These are phyloP conservation scores for Diacarnus erythraeanus DNA, from an alignment of 37 sponge, comb jelly and placozoan species.

Conservation along the genomic window DNA sequence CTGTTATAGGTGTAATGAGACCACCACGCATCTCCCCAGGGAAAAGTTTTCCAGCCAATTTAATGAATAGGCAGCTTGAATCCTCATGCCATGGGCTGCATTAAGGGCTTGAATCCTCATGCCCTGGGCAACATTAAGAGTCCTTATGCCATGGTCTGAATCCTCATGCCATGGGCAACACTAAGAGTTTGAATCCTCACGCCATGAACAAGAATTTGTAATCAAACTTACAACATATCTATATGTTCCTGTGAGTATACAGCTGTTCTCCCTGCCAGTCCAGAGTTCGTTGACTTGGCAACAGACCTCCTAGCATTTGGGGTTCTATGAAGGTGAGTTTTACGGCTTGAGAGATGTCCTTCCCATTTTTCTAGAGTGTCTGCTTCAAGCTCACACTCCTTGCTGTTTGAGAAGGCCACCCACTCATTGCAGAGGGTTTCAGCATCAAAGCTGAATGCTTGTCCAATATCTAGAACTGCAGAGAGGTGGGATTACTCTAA, in stretches of 20 bases:
- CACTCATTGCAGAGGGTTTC: slow-evolving; percentile 28
- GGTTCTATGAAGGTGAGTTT: neutral
- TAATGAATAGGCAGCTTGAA: too few species aligned
- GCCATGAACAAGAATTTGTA: too few species aligned
- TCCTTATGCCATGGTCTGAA: too few species aligned
- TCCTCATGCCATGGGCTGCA: too few species aligned
- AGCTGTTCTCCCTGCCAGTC: neutral
- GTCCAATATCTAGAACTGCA: slow-evolving; percentile 14
- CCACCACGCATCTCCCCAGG: too few species aligned
- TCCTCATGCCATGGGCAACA: too few species aligned
- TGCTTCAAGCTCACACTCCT: slow-evolving; percentile 16
- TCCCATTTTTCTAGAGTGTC: slow-evolving; percentile 22
- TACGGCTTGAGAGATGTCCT: neutral
- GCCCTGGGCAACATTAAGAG: too few species aligned
- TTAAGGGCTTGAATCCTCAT: too few species aligned
- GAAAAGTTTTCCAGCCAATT: too few species aligned
- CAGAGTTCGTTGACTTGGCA: neutral
- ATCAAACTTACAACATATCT: neutral
- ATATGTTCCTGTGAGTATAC: neutral
- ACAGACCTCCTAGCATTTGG: neutral
- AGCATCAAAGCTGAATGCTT: neutral
- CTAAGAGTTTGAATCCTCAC: too few species aligned
- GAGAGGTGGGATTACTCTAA: neutral
- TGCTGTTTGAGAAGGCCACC: slow-evolving; percentile 35
- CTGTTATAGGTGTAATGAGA: too few species aligned